Base-by-base conservation (phyloP, 2,797 vertebrate genomes). In the Halcyon chelicuti region DNA sequence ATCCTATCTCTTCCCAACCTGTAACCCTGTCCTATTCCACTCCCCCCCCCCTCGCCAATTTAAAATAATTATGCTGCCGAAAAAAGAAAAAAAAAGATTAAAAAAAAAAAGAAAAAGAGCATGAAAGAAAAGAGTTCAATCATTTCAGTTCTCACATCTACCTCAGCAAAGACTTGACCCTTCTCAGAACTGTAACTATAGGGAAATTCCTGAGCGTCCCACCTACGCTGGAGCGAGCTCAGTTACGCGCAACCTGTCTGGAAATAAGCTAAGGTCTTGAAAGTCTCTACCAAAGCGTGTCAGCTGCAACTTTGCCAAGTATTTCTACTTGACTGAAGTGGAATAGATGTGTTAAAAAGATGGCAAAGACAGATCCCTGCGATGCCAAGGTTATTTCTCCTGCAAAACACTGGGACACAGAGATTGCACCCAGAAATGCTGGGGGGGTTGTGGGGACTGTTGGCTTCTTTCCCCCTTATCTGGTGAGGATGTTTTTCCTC, bases 21-120 rank as follows among this genome's bases (percentile, higher is more conserved):
- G 17, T 92, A 42, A 92, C 60, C 89, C 91, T 94, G 91, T 96
- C 91, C 95, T 93, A 93, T 76, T 87, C 84, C 92, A 77, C 94
- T 96, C 44, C 44, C 71, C 95, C 94, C 95, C 91, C 95, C 93
- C 91, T 93, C 12, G 1, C 91, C 55, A 40, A 11, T 60, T 86
- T 66, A 44, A 86, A 49, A 94, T 29, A 86, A 31, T 80, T 78
- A 60, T 10, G 51, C 23, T 73, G 67, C 25, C 78, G 37, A 20
- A 81, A 76, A 65, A 18, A n/a, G n/a, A 21, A 5, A 0, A 8
- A 19, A 6, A 10, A 35, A 35, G 35, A 35, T 35, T 35, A n/a
- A 46, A 13, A 18, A 28, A n/a, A 23, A 25, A 26, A 28, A 19
- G 2, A 0, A 16, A 73, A 67, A 65, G 80, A 63, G 18, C 40